These are phyloP conservation scores for Caenorhabditis latens DNA, from an alignment of 1,140 invertebrate species.

Conservation along the genomic window DNA sequence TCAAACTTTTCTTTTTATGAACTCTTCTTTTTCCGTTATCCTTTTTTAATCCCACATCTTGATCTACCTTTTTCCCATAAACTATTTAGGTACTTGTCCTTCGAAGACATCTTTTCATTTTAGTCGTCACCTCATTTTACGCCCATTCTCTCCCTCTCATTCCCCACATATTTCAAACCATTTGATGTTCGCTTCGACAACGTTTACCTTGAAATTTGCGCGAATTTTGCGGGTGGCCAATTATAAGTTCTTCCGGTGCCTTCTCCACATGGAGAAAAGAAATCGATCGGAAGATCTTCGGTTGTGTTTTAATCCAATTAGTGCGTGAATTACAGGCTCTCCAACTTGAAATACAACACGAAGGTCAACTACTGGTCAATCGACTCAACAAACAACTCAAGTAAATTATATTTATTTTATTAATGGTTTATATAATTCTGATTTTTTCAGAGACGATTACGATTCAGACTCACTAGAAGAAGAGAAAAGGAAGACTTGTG, in stretches of 20 bases:
- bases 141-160: slow-evolving; percentile 22
- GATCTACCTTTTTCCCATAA: too few species aligned
- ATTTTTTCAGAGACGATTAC: slow-evolving; percentile 39
- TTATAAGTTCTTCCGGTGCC: neutral
- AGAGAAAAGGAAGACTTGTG: slow-evolving; percentile 27
- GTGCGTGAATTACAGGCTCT: slow-evolving; percentile 59
- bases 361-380: slow-evolving; percentile 58
- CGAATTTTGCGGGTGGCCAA: slow-evolving; percentile 29
- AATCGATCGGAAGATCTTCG: neutral
- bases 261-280: neutral
- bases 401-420: neutral
- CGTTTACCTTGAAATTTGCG: slow-evolving; percentile 54
- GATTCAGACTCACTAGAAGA: slow-evolving; percentile 21
- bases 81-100: neutral
- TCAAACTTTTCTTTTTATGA: too few species aligned
- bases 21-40: too few species aligned
- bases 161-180: slow-evolving; percentile 49
- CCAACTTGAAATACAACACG: slow-evolving; percentile 65
- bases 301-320: slow-evolving; percentile 34
- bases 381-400: slow-evolving; percentile 57
- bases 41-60: too few species aligned
- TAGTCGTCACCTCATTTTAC: slow-evolving; percentile 24
- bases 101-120: neutral
- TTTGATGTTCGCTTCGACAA: slow-evolving; percentile 51
- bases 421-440: neutral